Evolutionary conservation across 2,888 invertebrate genomes (phyloP), one percentile per base, ranked within the genome.

Genomic region (Dyspetes luteomarginatus): DNA sequence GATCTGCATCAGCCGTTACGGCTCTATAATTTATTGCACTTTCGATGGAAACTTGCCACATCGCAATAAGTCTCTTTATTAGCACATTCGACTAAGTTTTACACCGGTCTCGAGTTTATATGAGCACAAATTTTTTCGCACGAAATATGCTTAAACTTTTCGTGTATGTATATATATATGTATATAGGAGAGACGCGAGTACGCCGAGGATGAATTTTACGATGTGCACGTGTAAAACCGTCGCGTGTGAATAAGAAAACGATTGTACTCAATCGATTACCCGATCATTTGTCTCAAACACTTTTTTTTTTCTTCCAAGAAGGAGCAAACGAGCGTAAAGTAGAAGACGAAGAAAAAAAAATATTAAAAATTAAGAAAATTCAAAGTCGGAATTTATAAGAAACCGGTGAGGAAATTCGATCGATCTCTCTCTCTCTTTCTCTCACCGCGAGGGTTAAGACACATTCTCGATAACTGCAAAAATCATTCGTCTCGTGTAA

Each of bases 171-270:
- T 24, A 4, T 41, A 43, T 48, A 72, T 62, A 24, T 26, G 19
- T 4, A n/a, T 41, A 60, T 30, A 26, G 36, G 36, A 36, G 36
- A 36, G 9, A n/a, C n/a, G n/a, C n/a, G n/a, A n/a, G n/a, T n/a
- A n/a, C n/a, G n/a, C n/a, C n/a, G 52, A 76, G 65, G 67, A 67
- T 72, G 19, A 65, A 76, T 76, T 80, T 80, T 67, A 67, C 65
- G 71, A 72, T 65, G 52, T 71, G 58, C 76, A 71, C 76, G 71
- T 71, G 75, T 76, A 60, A 67, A 22, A 52, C 41, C 26, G 43
- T 76, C 75, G 76, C 71, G 75, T 75, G 75, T 55, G 30, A 30
- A 17, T 15, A 41, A 5, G 43, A 9, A 15, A 41, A 5, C 48
- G 67, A 80, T 62, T 58, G 28, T 43, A 52, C 26, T 12, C 24